These are phyloP conservation scores for Crocuta crocuta DNA, from an alignment of 2,113 vertebrate genomes.

Conservation along the genomic window DNA sequence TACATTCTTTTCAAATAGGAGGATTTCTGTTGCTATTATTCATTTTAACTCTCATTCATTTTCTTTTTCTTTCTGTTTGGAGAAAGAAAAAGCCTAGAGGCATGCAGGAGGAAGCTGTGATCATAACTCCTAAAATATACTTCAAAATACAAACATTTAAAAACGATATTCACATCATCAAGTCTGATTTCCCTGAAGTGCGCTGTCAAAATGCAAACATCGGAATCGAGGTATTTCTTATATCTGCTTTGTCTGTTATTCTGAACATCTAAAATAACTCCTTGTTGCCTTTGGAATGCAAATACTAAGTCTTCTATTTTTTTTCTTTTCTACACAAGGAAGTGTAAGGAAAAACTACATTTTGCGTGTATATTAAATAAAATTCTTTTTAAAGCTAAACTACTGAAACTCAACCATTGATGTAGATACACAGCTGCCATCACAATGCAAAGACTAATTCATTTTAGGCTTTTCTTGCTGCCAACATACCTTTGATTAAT, in stretches of 20 bases:
- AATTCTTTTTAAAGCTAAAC: background rate
- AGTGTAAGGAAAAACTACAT: background rate
- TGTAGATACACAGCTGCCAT: background rate
- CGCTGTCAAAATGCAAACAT: background rate
- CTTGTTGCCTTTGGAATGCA: slow-evolving; percentile 49
- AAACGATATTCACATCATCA: background rate
- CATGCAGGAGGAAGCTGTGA: background rate
- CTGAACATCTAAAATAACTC: slow-evolving; percentile 19
- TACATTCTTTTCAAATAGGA: background rate
- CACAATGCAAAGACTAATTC: background rate
- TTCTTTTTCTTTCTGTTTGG: background rate
- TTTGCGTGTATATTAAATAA: background rate
- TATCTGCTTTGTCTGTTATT: slow-evolving; percentile 32
- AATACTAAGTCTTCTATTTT: background rate
- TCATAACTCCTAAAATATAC: slow-evolving; percentile 11
- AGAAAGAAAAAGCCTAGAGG: background rate
- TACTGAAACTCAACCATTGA: background rate
- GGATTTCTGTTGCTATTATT: slow-evolving; percentile 32
- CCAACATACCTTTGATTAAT: background rate
- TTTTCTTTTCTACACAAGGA: background rate
- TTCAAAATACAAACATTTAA: slow-evolving; percentile 28
- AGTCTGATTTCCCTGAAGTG: slow-evolving; percentile 15
- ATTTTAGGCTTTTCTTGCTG: background rate
- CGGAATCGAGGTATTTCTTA: slow-evolving; percentile 4
- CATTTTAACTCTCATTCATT: background rate